These are phyloP conservation scores for Acrocephalus scirpaceus DNA, from an alignment of 2,797 vertebrate genomes.

Conservation along the genomic window DNA sequence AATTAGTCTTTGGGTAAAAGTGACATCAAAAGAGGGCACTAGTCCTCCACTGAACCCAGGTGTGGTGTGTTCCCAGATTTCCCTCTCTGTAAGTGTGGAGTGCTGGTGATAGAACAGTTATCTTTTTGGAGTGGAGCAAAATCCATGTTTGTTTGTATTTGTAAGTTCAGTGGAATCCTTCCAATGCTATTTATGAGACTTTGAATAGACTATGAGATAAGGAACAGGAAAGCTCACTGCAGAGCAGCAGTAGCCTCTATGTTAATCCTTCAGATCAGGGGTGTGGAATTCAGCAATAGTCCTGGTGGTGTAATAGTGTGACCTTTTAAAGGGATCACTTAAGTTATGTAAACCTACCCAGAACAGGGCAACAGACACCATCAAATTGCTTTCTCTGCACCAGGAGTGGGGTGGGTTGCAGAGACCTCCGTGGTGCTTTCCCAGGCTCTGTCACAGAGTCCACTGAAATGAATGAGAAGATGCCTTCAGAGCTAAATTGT, in stretches of 20 bases:
- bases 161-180: slow-evolving; percentile 24
- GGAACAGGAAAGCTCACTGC: neutral
- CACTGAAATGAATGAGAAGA: neutral
- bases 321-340: neutral
- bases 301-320: neutral
- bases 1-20: neutral
- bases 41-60: neutral
- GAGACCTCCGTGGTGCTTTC: neutral
- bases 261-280: neutral
- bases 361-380: fast-evolving
- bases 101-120: neutral
- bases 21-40: slow-evolving; percentile 55
- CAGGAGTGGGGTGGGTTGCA: neutral
- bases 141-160: slow-evolving; percentile 43
- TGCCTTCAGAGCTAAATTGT: neutral
- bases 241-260: neutral
- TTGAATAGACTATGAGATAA: neutral
- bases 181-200: slow-evolving; percentile 3
- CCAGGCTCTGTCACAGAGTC: neutral
- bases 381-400: neutral
- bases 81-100: neutral
- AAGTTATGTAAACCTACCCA: neutral
- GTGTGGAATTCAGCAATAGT: neutral
- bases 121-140: neutral
- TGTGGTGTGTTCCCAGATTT: neutral